Percentiles rank a stretch among this genome's conserved stretches.
phyloP scores from a whole-genome alignment of 2,797 vertebrate genomes.

The Phylloscopus collybita region DNA sequence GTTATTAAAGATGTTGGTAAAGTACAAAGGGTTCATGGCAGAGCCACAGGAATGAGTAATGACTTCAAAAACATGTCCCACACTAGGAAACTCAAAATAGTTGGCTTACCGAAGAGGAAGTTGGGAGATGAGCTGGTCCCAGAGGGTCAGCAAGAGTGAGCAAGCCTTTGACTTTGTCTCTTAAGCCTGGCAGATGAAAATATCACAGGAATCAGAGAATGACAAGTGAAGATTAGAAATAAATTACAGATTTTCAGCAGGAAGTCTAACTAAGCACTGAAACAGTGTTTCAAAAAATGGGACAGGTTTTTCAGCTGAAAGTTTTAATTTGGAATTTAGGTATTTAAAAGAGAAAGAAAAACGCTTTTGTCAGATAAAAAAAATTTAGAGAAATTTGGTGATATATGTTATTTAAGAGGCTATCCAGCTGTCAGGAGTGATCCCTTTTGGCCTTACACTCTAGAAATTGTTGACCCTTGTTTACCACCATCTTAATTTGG shows the following conservation, averaged over 20 bases:
- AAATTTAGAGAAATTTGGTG: neutral
- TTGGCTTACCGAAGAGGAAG: neutral
- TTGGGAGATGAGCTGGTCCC: neutral
- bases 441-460: neutral
- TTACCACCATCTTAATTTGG: neutral
- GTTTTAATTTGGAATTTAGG: neutral
- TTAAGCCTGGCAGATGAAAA: neutral
- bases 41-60: neutral
- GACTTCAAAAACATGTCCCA: neutral
- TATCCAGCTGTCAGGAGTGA: rapidly evolving
- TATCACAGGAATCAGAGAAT: neutral
- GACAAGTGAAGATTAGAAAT: neutral
- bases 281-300: neutral
- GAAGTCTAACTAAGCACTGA: neutral
- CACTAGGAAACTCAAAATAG: neutral
- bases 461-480: neutral
- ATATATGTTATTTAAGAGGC: neutral
- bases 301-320: neutral
- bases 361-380: neutral
- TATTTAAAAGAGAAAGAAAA: neutral
- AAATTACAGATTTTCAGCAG: neutral
- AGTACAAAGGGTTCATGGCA: neutral
- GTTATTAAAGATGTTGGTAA: neutral
- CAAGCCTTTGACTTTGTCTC: neutral
- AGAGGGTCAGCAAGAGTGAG: neutral